These are phyloP conservation scores for Lytechinus pictus DNA, from an alignment of 35 echinoderm and acorn worm genomes.

Conservation along the genomic window DNA sequence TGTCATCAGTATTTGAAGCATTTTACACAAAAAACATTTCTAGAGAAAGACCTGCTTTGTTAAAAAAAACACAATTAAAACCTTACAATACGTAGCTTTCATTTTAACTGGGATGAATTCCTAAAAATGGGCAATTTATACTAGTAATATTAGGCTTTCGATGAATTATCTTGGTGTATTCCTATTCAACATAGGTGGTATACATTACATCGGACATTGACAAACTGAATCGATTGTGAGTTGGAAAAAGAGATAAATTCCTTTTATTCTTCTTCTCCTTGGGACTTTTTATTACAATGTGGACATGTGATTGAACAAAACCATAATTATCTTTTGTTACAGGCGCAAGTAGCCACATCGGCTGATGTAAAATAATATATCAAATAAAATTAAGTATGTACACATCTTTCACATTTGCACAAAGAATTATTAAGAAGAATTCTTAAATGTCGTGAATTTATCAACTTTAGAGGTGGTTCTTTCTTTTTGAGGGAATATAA, in stretches of 20 bases:
- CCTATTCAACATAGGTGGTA: not conserved
- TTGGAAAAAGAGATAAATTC: not conserved
- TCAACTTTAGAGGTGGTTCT: too few relatives aligned
- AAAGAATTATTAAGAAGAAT: too few relatives aligned
- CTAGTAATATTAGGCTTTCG: not conserved
- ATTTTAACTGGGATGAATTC: not conserved
- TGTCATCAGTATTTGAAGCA: not conserved
- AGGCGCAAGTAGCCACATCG: not conserved
- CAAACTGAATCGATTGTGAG: not conserved
- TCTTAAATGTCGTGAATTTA: too few relatives aligned
- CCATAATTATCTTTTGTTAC: not conserved
- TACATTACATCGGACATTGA: not conserved
- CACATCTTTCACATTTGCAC: too few relatives aligned
- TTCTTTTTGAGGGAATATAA: too few relatives aligned
- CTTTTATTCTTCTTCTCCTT: not conserved
- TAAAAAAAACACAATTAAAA: not conserved
- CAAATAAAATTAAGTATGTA: too few relatives aligned
- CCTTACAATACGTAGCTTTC: not conserved
- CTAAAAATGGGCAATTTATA: not conserved
- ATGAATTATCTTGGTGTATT: not conserved
- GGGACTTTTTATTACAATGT: not conserved
- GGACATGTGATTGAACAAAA: not conserved
- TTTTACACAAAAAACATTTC: not conserved
- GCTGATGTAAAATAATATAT: not conserved
- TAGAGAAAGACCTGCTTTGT: not conserved